These are phyloP conservation scores for Platalea minor DNA, from an alignment of 2,797 vertebrate species.

Conservation along the genomic window DNA sequence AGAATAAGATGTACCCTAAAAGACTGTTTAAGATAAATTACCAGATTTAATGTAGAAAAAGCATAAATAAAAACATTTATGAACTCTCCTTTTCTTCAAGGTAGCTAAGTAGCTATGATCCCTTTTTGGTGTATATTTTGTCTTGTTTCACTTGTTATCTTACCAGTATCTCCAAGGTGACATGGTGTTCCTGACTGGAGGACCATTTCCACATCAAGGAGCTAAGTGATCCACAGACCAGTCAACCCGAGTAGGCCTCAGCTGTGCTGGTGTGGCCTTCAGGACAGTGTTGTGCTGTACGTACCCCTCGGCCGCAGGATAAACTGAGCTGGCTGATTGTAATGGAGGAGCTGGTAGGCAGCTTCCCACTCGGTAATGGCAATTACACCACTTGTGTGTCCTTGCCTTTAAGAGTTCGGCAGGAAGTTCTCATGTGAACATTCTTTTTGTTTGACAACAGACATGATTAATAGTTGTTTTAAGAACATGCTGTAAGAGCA, in stretches of 20 bases:
- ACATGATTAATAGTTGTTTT: background rate
- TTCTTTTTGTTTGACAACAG: background rate
- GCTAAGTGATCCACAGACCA: background rate
- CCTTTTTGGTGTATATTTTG: background rate
- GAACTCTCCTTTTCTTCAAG: background rate
- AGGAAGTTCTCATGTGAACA: background rate
- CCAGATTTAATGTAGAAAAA: background rate
- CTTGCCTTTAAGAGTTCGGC: background rate
- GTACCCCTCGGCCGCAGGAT: rapidly evolving
- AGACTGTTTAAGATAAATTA: background rate
- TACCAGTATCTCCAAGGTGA: background rate
- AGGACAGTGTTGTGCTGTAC: background rate
- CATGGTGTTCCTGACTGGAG: background rate
- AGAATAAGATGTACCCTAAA: background rate
- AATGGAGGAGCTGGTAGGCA: background rate
- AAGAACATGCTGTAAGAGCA: background rate
- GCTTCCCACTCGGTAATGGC: background rate
- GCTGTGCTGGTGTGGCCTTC: background rate
- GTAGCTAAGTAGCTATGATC: background rate
- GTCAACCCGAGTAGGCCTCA: rapidly evolving
- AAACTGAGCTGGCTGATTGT: background rate
- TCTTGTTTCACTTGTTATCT: background rate
- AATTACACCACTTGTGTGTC: background rate
- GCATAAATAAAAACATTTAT: background rate
- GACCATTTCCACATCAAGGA: background rate